Base-by-base conservation (phyloP, 2,113 vertebrate genomes). In the Labeo catla region DNA sequence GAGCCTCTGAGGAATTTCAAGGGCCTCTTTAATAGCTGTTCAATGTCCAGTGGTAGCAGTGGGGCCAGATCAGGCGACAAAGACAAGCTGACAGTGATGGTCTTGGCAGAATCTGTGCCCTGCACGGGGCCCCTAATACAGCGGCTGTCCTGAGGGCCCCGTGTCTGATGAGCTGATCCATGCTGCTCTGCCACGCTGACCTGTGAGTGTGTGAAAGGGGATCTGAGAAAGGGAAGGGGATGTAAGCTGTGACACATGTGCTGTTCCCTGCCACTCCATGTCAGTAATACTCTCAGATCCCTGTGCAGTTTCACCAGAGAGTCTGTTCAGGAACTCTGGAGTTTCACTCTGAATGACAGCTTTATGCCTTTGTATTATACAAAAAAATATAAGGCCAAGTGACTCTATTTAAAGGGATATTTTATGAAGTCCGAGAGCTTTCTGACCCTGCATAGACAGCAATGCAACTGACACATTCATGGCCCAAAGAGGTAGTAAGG, bases 151-250 rank as follows among this genome's bases (percentile, higher is more conserved):
- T 78, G 73, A 88, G 68, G 89, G 85, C 86, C 74, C 88, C 76
- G 80, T 23, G 65, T 87, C 90, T 91, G 65, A 73, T 70, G 63
- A 73, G 76, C 12, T 76, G 45, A 85, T 59, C 86, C 73, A 57
- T 54, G 59, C 66, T 54, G 52, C 52, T 78, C 47, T 57, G 54
- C 61, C 78, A 61, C 9, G 16, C 66, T 23, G 52, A 50, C 39
- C 70, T 68, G 50, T 66, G 81, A 47, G 90, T 89, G 84, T 85
- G 89, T 89, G 86, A 94, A 95, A 93, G 92, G 91, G 92, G 94
- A 94, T 92, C 91, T 94, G 93, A 93, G 92, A 84, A 89, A 85
- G 84, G 85, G 93, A 94, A 93, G 91, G 70, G 70, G 93, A 95
- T 93, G 93, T 92, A 86, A 89, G 88, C 76, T 68, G 84, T 88